A percentile compares a stretch with the other conserved stretches of the same genome.
phyloP scores from a whole-genome alignment of 2,113 vertebrate genomes.

The Ploceus nigricollis region DNA sequence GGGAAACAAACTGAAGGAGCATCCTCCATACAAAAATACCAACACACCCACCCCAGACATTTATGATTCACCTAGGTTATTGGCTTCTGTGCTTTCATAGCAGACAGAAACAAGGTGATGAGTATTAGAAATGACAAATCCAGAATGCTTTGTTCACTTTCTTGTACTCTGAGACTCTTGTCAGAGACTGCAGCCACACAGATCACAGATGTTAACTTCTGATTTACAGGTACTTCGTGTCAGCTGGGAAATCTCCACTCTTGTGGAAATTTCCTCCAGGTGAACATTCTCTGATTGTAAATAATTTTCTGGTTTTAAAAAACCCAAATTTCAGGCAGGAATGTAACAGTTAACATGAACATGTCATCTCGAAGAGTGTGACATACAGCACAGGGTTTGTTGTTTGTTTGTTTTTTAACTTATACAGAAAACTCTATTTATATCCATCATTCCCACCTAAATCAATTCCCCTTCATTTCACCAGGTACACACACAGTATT shows the following conservation, averaged over 20 bases:
- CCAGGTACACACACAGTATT: background rate
- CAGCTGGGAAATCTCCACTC: background rate
- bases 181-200: background rate
- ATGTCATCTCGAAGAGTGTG: accelerated
- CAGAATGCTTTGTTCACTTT: background rate
- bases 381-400: background rate
- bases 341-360: background rate
- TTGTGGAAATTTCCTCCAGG: background rate
- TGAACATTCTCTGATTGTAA: background rate
- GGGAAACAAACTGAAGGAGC: background rate
- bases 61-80: constrained; percentile 1
- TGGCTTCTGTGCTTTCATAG: background rate
- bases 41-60: background rate
- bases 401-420: background rate
- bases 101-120: background rate
- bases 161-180: background rate
- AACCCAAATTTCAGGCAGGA: background rate
- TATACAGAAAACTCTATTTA: background rate
- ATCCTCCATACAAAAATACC: background rate
- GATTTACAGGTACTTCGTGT: background rate
- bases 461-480: background rate
- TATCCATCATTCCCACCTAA: background rate
- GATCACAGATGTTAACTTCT: background rate
- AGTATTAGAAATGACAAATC: constrained; percentile 9
- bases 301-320: background rate